Base-by-base conservation (phyloP, 2,888 invertebrate genomes). In the Chrysolina haemoptera region DNA sequence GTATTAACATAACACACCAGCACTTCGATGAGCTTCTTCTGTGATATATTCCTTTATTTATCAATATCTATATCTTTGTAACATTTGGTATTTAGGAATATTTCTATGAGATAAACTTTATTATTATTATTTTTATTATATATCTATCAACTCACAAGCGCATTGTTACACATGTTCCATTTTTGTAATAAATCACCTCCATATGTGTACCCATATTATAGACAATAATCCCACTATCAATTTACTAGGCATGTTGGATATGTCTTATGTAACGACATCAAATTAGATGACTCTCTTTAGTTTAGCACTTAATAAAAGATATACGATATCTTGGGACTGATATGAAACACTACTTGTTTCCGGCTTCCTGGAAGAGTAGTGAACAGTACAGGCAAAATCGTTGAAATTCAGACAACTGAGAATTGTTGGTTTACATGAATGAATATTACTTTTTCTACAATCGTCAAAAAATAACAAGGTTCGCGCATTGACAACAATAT, bases 161-260 rank as follows among this genome's bases (percentile, higher is more conserved):
- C 6, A 35, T n/a, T 1, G 35, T 16, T 59, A 59, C 59, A 59
- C 27, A 59, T 59, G 59, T 12, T 59, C 9, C 59, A 59, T 53
- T 11, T 53, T 12, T 9, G 20, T 14, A n/a, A 59, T 27, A 14
- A 27, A 59, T 59, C 35, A 35, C 59, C 35, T 59, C 59, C 59
- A 59, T 59, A 35, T 59, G 35, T 8, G n/a, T 59, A 35, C 14
- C 9, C 14, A 27, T n/a, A 16, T 27, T 59, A 59, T 11, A 59
- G 2, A 35, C 12, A 27, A 22, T 27, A 35, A 27, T 27, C 46
- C 27, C n/a, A 27, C n/a, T 14, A 14, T 12, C 35, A n/a, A 59
- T 59, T 59, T 35, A 22, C 10, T n/a, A 59, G 27, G 35, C 59
- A 35, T 35, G 1, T 27, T n/a, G 35, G 11, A n/a, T 27, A 9